These are phyloP conservation scores for Drosophila borborema DNA, from an alignment of 2,888 invertebrate species.

Conservation along the genomic window DNA sequence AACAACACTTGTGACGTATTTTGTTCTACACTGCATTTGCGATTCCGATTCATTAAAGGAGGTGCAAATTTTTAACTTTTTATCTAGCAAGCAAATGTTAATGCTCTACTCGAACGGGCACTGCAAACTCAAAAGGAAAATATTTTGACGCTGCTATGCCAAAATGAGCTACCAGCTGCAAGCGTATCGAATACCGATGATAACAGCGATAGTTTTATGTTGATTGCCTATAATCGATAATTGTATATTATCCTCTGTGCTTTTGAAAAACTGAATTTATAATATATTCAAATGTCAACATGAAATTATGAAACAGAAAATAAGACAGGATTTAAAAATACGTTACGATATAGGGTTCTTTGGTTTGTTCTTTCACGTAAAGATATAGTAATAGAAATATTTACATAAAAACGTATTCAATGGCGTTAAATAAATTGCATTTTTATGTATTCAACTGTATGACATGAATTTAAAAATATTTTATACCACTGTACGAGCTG, in stretches of 20 bases:
- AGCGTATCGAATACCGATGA: slow-evolving; percentile 21
- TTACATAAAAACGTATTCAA: not conserved
- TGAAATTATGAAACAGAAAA: not conserved
- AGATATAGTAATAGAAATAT: no score
- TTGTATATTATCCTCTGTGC: not conserved
- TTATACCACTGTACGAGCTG: not conserved
- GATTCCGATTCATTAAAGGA: slow-evolving; percentile 48
- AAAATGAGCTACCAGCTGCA: slow-evolving; percentile 25
- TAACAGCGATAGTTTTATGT: slow-evolving; percentile 8
- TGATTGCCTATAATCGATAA: not conserved
- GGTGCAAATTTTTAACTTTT: slow-evolving; percentile 43
- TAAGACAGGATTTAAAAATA: not conserved
- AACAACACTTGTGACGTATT: slow-evolving; percentile 51
- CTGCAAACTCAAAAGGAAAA: slow-evolving; percentile 33
- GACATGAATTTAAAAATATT: not conserved
- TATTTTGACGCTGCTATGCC: slow-evolving; percentile 27
- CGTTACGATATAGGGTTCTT: no score
- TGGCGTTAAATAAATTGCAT: not conserved
- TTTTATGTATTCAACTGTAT: not conserved
- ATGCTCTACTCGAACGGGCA: slow-evolving; percentile 47
- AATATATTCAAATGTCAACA: not conserved
- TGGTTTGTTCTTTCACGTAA: no score
- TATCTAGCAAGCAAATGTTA: slow-evolving; percentile 44
- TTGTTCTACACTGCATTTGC: slow-evolving; percentile 57
- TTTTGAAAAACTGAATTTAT: not conserved